Conservation (phyloP, 1,140 invertebrate genomes). For the Cyclargus thomasi region DNA sequence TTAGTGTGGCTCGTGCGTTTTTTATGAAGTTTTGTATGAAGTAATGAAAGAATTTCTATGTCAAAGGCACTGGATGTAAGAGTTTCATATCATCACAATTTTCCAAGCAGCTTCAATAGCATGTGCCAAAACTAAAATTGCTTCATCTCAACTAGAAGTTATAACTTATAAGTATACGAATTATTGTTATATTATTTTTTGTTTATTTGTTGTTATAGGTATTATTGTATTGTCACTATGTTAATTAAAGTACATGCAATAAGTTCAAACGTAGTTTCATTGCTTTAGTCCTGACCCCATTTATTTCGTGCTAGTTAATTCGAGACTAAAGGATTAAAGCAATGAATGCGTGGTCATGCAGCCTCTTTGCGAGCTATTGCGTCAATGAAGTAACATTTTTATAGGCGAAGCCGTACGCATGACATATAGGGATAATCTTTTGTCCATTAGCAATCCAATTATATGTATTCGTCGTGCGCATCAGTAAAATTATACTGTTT, state of each 20-base stretch:
- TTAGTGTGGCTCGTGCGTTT: background rate
- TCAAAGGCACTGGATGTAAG: background rate
- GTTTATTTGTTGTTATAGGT: background rate
- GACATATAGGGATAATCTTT: slow-evolving; percentile 28
- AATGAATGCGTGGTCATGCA: slow-evolving; percentile 53
- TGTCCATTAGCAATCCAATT: slow-evolving; percentile 34
- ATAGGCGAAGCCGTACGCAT: slow-evolving; percentile 41
- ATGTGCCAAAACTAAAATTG: background rate
- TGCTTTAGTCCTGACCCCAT: slow-evolving; percentile 63
- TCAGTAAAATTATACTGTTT: slow-evolving; percentile 17
- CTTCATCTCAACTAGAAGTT: background rate
- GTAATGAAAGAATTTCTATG: background rate
- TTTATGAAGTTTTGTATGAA: background rate
- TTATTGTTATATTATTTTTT: background rate
- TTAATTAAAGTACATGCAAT: slow-evolving; percentile 38
- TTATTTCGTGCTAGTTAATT: slow-evolving; percentile 24
- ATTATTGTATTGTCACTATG: slow-evolving; percentile 30
- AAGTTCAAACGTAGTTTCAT: slow-evolving; percentile 53
- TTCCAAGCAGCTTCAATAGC: background rate
- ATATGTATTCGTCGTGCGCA: slow-evolving; percentile 16
- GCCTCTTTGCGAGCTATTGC: slow-evolving; percentile 26
- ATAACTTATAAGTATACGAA: background rate
- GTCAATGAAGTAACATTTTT: slow-evolving; percentile 17
- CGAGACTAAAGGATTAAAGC: slow-evolving; percentile 56
- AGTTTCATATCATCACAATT: background rate